Conservation (phyloP, 2,113 vertebrate genomes). For the Heteronetta atricapilla region DNA sequence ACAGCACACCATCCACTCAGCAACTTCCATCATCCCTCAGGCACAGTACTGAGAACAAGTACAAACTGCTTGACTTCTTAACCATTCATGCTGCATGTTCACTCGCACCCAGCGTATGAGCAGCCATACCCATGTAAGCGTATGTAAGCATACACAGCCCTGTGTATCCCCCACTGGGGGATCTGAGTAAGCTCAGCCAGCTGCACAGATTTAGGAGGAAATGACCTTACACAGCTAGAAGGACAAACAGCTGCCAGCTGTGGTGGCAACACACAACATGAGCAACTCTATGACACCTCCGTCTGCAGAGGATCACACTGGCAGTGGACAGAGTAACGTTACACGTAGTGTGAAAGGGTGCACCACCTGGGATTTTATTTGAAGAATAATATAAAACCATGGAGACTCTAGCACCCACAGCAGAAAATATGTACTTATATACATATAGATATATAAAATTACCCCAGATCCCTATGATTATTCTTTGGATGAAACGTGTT, state of each 20-base stretch:
- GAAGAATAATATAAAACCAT: not conserved
- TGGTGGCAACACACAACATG: rapidly evolving
- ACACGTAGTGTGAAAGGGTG: not conserved
- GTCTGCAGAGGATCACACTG: not conserved
- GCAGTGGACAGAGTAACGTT: not conserved
- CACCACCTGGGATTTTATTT: not conserved
- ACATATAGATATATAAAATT: not conserved
- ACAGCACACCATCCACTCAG: not conserved
- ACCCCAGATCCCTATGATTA: not conserved
- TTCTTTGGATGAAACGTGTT: not conserved
- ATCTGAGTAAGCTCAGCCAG: not conserved
- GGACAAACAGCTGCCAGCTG: not conserved
- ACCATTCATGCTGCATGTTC: not conserved
- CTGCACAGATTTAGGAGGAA: not conserved
- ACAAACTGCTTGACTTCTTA: not conserved
- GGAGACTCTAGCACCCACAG: not conserved
- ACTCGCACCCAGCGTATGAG: rapidly evolving
- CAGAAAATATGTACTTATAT: not conserved
- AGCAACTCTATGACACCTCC: too few relatives aligned
- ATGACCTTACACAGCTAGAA: not conserved
- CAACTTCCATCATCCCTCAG: not conserved
- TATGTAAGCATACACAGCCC: too few relatives aligned
- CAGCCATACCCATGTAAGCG: not conserved
- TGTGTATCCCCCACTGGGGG: rapidly evolving
- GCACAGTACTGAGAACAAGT: not conserved